Evolutionary conservation across 2,797 vertebrate species (phyloP).

Genomic region (Myotis pilosus): DNA sequence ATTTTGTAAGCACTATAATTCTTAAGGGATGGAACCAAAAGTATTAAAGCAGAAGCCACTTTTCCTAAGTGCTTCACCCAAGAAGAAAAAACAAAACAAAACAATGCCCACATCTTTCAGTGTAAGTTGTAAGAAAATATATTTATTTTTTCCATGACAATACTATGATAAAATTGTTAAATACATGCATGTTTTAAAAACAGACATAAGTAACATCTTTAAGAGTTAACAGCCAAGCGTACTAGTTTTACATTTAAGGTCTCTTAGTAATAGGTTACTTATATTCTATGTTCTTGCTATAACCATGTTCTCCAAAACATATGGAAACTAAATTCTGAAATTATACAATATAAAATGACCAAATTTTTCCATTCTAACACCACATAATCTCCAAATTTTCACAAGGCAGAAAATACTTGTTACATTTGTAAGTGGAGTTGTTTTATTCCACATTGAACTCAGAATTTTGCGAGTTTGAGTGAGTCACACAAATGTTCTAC

Average conservation of each 20-base stretch:
- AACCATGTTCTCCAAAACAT: conserved; percentile 75
- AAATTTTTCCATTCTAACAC: conserved; percentile 52
- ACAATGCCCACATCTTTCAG: conserved; percentile 60
- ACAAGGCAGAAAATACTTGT: conserved; percentile 38
- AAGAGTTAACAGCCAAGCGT: conserved; percentile 81
- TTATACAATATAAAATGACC: conserved; percentile 75
- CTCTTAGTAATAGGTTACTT: conserved; percentile 79
- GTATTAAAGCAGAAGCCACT: background rate
- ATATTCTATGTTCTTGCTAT: conserved; percentile 71
- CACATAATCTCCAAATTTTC: conserved; percentile 48
- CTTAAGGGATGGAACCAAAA: background rate
- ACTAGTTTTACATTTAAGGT: conserved; percentile 79
- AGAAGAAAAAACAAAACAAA: background rate
- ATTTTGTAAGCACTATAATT: background rate
- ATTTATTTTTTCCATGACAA: conserved; percentile 87
- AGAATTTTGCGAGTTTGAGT: conserved; percentile 5
- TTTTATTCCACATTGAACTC: conserved; percentile 10
- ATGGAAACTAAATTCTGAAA: conserved; percentile 75
- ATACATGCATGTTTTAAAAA: conserved; percentile 85
- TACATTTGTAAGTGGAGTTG: background rate
- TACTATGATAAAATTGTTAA: conserved; percentile 85
- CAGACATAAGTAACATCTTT: conserved; percentile 81
- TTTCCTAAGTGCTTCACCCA: background rate
- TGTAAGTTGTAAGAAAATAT: conserved; percentile 87
- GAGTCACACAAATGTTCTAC: background rate